phyloP scores from a whole-genome alignment of 2,113 vertebrate species.

The Gopherus flavomarginatus region DNA sequence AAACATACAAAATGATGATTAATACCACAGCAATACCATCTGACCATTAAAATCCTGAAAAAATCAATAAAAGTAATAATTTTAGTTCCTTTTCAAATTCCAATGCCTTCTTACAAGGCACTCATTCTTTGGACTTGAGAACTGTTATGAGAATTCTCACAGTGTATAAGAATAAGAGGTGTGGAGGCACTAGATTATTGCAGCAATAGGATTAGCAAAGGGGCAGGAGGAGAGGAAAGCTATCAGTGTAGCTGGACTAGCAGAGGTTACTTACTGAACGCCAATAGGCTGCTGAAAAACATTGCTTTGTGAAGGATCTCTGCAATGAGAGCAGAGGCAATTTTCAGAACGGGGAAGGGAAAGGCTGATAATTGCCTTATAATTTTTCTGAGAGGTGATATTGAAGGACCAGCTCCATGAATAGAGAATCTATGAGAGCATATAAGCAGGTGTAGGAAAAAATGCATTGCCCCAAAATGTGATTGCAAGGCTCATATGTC shows the following conservation, averaged over 20 bases:
- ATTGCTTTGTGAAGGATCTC: neutral
- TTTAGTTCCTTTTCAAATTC: neutral
- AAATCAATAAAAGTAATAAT: neutral
- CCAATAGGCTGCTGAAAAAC: neutral
- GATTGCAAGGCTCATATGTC: neutral
- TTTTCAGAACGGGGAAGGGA: neutral
- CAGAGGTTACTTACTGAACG: neutral
- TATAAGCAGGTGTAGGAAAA: neutral
- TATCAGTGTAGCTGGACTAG: neutral
- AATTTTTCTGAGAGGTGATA: neutral
- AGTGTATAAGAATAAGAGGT: neutral
- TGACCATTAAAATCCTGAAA: neutral
- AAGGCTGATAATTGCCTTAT: neutral
- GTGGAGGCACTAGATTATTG: neutral
- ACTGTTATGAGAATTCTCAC: neutral
- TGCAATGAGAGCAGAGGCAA: neutral
- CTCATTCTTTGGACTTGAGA: neutral
- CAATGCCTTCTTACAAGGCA: neutral
- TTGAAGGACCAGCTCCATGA: neutral
- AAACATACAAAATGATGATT: neutral
- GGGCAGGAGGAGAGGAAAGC: neutral
- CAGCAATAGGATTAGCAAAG: neutral
- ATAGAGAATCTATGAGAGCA: neutral
- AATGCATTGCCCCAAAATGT: neutral
- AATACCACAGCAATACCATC: neutral